phyloP scores from a whole-genome alignment of 2,797 vertebrate species.

The Gymnodraco acuticeps region DNA sequence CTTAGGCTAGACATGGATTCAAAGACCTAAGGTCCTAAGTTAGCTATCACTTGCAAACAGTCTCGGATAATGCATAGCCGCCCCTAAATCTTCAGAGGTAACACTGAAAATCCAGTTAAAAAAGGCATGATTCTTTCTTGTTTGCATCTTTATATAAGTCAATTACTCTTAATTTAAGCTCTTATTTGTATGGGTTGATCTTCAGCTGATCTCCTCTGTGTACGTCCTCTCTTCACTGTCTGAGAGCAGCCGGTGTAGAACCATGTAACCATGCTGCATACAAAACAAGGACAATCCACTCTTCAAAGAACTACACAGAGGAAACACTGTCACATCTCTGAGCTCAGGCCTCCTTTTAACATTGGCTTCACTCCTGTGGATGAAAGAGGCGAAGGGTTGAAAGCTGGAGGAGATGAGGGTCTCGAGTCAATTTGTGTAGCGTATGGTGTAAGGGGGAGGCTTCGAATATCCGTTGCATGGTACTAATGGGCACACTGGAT shows the following conservation, averaged over 20 bases:
- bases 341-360: conserved; percentile 52
- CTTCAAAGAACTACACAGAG: conserved; percentile 49
- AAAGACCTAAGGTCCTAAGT: conserved; percentile 32
- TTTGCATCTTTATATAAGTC: conserved; percentile 29
- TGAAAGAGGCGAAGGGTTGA: conserved; percentile 46
- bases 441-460: conserved; percentile 9
- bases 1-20: no score
- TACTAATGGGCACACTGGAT: conserved; percentile 26
- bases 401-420: conserved; percentile 46
- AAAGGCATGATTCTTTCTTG: conserved; percentile 10
- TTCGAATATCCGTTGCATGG: conserved; percentile 23
- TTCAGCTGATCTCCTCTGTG: conserved; percentile 11
- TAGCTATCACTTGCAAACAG: conserved; percentile 39
- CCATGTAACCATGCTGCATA: conserved; percentile 45
- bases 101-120: conserved; percentile 16
- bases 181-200: conserved; percentile 12
- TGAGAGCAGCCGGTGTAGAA: conserved; percentile 40
- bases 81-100: conserved; percentile 25
- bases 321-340: conserved; percentile 42
- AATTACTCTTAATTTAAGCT: conserved; percentile 24
- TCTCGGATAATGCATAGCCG: conserved; percentile 20
- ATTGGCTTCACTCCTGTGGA: conserved; percentile 35
- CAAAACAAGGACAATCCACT: conserved; percentile 50
- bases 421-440: conserved; percentile 51
- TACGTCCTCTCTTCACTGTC: conserved; percentile 29